Percentiles rank a stretch among this genome's conserved stretches.
Evolutionary conservation across 2,888 invertebrate genomes (phyloP).

Genomic region (Tupiocoris notatus): DNA sequence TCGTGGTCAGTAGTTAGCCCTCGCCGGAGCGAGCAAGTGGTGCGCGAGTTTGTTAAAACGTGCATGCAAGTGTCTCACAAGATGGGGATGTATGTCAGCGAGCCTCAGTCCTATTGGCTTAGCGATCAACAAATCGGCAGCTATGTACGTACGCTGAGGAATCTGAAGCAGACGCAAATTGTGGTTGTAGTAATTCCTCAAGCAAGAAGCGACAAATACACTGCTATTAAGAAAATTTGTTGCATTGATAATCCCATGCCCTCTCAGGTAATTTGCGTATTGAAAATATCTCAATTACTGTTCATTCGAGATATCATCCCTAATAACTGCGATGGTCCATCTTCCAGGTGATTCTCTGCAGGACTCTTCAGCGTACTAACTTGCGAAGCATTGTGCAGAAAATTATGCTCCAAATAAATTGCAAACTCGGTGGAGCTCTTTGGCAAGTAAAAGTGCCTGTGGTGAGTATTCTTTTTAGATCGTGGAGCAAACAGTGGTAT

Average conservation of each 20-base stretch:
- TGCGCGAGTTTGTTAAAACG: conserved; percentile 57
- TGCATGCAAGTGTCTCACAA: conserved; percentile 58
- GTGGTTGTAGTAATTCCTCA: conserved; percentile 80
- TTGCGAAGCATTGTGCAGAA: conserved; percentile 73
- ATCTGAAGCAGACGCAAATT: conserved; percentile 60
- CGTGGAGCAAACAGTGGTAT: not conserved
- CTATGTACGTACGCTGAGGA: conserved; percentile 59
- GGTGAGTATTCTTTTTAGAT: conserved; percentile 53
- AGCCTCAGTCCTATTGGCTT: conserved; percentile 63
- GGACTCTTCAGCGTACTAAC: conserved; percentile 67
- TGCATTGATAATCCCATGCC: conserved; percentile 78
- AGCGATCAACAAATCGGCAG: conserved; percentile 69
- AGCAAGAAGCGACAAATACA: conserved; percentile 78
- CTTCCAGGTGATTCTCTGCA: conserved; percentile 63
- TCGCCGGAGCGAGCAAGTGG: conserved; percentile 61
- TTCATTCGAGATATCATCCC: too few species aligned
- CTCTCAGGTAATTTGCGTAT: conserved; percentile 68
- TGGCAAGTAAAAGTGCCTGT: conserved; percentile 84
- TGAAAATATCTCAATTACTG: too few species aligned
- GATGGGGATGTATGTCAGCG: conserved; percentile 68
- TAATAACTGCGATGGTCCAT: too few species aligned
- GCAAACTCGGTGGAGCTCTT: conserved; percentile 88
- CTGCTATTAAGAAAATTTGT: conserved; percentile 82
- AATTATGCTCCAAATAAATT: conserved; percentile 89
- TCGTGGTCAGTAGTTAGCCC: conserved; percentile 73